A percentile compares a stretch with the other conserved stretches of the same genome.
phyloP scores from a whole-genome alignment of 1,140 invertebrate genomes.

The Mercenaria mercenaria region DNA sequence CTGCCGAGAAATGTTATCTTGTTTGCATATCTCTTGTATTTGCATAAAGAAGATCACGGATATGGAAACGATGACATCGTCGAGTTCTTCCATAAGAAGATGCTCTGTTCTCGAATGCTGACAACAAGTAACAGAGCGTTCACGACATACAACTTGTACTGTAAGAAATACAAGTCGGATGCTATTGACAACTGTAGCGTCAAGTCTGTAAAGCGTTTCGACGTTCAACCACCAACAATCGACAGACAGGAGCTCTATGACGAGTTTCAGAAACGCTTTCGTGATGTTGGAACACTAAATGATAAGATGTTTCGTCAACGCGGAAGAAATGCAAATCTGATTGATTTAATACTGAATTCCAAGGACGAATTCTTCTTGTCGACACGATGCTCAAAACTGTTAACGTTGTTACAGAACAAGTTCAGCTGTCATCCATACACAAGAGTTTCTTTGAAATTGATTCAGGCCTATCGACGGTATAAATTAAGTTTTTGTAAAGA shows the following conservation, averaged over 20 bases:
- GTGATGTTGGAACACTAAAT: background rate
- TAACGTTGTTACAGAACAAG: background rate
- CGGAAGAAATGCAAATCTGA: constrained; percentile 12
- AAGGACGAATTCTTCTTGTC: background rate
- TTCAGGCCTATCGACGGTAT: background rate
- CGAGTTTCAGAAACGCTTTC: background rate
- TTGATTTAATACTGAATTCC: constrained; percentile 17
- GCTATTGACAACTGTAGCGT: background rate
- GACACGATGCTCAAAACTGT: background rate
- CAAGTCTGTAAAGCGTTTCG: background rate
- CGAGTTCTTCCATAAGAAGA: background rate
- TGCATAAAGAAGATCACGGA: background rate
- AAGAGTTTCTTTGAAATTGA: background rate
- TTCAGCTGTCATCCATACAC: background rate
- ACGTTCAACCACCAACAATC: background rate
- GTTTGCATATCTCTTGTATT: background rate
- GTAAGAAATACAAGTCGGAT: background rate
- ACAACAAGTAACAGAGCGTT: background rate
- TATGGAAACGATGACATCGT: background rate
- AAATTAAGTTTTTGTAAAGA: background rate
- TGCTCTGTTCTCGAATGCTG: background rate
- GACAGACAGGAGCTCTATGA: background rate
- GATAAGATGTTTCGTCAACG: background rate
- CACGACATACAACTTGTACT: background rate
- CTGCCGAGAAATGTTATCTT: constrained; percentile 2